These are phyloP conservation scores for Geophilus truncorum DNA, from an alignment of 2,888 invertebrate species.

Conservation along the genomic window DNA sequence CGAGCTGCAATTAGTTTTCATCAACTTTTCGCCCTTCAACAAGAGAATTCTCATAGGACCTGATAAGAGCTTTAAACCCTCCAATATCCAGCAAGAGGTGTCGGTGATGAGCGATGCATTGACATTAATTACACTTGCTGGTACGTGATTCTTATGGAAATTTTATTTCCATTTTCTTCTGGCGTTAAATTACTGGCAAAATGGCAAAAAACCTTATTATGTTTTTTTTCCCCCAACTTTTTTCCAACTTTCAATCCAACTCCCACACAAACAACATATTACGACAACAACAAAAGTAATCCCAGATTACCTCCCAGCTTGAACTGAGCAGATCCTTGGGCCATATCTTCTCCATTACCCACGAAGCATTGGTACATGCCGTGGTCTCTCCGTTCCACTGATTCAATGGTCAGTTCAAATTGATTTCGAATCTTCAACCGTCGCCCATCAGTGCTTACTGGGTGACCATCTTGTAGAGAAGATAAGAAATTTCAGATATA, in stretches of 20 bases:
- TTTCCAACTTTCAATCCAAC: too few species aligned
- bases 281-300: not conserved
- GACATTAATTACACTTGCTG: not conserved
- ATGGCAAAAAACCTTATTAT: not conserved
- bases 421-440: slow-evolving; percentile 18
- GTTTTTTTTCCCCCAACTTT: not conserved
- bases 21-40: slow-evolving; percentile 18
- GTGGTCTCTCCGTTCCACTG: slow-evolving; percentile 17
- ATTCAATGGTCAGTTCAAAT: not conserved
- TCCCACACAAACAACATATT: not conserved
- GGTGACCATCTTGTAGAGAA: not conserved
- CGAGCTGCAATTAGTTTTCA: slow-evolving; percentile 2
- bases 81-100: not conserved
- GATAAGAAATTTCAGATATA: not conserved
- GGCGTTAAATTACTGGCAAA: too few species aligned
- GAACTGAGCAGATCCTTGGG: slow-evolving; percentile 75
- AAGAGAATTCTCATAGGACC: not conserved
- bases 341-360: slow-evolving; percentile 75
- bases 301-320: slow-evolving; percentile 65
- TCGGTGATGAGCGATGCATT: not conserved
- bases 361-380: slow-evolving; percentile 48
- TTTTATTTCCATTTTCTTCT: not conserved
- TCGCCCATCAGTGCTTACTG: not conserved
- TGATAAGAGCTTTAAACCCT: not conserved
- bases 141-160: not conserved